These are phyloP conservation scores for Rhinogobio ventralis DNA, from an alignment of 2,797 vertebrate genomes.

Conservation along the genomic window DNA sequence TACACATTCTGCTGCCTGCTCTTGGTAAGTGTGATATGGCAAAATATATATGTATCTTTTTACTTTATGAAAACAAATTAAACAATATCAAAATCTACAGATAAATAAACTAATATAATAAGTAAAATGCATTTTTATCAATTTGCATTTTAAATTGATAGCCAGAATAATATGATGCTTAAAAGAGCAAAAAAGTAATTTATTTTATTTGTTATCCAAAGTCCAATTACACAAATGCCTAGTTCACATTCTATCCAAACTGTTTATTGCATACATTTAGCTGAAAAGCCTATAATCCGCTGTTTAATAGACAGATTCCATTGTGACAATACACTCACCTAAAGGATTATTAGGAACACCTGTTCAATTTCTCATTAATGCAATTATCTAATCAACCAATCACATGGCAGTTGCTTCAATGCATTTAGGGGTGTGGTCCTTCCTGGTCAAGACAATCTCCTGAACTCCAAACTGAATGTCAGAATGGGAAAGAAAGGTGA, in stretches of 20 bases:
- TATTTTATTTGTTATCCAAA: background rate
- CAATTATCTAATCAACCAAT: too few relatives aligned
- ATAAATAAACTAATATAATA: background rate
- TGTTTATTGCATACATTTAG: background rate
- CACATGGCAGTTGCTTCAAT: too few relatives aligned
- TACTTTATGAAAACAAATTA: too few relatives aligned
- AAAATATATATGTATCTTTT: background rate
- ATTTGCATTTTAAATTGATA: background rate
- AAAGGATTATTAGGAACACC: too few relatives aligned
- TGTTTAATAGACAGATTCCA: background rate
- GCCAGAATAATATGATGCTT: background rate
- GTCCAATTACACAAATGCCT: background rate
- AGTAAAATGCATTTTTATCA: background rate
- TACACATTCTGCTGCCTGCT: background rate
- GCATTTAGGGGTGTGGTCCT: too few relatives aligned
- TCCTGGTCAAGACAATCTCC: too few relatives aligned
- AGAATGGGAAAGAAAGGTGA: too few relatives aligned
- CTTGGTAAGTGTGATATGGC: background rate
- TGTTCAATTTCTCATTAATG: too few relatives aligned
- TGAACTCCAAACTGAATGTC: too few relatives aligned
- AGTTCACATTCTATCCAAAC: background rate
- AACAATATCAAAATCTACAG: background rate
- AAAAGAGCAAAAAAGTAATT: background rate
- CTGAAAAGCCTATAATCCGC: background rate
- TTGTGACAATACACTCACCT: background rate